Percentiles rank a stretch among this genome's conserved stretches.
These are phyloP conservation scores for Saccostrea glomerata DNA, from an alignment of 1,140 invertebrate species.

Conservation along the genomic window DNA sequence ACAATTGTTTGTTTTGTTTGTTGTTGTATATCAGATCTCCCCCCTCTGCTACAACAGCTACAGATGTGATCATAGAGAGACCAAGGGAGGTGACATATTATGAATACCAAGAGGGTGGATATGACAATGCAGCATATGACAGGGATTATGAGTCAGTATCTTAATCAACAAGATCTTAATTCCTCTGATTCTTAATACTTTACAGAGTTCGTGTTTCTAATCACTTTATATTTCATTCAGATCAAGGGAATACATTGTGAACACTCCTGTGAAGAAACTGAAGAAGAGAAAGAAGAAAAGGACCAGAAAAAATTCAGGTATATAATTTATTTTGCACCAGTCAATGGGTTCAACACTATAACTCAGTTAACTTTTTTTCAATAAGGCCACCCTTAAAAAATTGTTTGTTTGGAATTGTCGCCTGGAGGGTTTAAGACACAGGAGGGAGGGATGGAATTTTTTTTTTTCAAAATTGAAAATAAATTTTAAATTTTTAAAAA, in stretches of 20 bases:
- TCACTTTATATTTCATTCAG: background rate
- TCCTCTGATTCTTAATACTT: background rate
- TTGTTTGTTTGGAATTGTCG: too few species aligned
- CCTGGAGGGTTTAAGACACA: too few species aligned
- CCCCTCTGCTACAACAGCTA: conserved; percentile 5
- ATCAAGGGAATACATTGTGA: background rate
- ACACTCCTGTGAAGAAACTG: background rate
- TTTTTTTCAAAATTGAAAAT: too few species aligned
- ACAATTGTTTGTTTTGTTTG: background rate
- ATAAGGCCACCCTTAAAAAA: too few species aligned
- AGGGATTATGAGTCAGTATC: background rate
- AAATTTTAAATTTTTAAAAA: too few species aligned
- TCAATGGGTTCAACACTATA: background rate
- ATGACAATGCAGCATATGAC: background rate
- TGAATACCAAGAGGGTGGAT: background rate
- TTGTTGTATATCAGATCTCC: background rate
- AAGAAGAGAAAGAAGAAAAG: conserved; percentile 24
- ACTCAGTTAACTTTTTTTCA: too few species aligned
- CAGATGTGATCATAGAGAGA: background rate
- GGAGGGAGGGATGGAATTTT: too few species aligned
- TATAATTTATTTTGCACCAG: background rate
- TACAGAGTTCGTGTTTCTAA: background rate
- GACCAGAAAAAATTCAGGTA: background rate
- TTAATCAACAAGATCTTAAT: background rate
- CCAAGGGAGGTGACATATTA: conserved; percentile 1